Evolutionary conservation across 2,888 invertebrate species (phyloP).

Genomic region (Drosophila putrida): DNA sequence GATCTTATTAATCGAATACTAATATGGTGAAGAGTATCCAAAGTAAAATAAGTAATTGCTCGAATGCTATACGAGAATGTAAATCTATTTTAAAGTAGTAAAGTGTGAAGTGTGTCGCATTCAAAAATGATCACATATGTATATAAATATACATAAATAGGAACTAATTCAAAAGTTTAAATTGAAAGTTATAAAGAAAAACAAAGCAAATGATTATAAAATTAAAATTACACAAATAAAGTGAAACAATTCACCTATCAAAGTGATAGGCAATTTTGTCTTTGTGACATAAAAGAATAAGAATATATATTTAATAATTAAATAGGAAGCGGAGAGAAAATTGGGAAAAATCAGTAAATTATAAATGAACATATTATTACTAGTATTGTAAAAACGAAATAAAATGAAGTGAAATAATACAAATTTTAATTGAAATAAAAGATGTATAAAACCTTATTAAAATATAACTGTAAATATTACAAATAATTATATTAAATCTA

Average conservation of each 20-base stretch:
- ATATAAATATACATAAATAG: neutral
- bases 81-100: conserved; percentile 29
- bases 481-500: neutral
- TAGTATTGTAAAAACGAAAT: neutral
- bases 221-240: neutral
- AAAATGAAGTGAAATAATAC: neutral
- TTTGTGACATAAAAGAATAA: neutral
- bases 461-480: neutral
- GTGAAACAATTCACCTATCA: no score
- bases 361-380: neutral
- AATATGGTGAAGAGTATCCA: conserved; percentile 7
- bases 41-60: conserved; percentile 16
- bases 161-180: neutral
- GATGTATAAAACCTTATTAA: no score
- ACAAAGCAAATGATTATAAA: neutral
- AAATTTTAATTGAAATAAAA: neutral
- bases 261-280: no score
- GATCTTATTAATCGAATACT: neutral
- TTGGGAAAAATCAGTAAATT: no score
- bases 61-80: conserved; percentile 16
- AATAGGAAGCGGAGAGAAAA: no score
- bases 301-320: neutral
- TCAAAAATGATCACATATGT: neutral
- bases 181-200: neutral
- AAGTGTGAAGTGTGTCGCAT: conserved; percentile 5